A percentile compares a stretch with the other conserved stretches of the same genome.
phyloP scores from a whole-genome alignment of 1,140 invertebrate genomes.

The Plectus sambesii region DNA sequence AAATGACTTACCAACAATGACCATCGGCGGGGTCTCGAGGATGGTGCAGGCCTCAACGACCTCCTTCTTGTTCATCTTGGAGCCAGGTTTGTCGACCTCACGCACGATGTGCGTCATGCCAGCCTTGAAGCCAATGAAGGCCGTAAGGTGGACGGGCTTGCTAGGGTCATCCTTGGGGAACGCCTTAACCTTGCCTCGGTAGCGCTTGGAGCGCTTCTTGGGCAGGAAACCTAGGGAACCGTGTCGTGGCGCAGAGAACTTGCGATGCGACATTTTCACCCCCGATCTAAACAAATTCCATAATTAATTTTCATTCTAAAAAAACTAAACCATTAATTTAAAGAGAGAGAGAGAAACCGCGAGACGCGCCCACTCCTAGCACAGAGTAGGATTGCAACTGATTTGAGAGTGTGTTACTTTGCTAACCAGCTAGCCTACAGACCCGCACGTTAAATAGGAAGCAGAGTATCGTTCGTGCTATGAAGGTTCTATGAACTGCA shows the following conservation, averaged over 20 bases:
- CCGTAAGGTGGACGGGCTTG: constrained; percentile 94
- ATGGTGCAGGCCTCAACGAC: constrained; percentile 97
- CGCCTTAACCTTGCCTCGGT: constrained; percentile 97
- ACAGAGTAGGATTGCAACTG: no score
- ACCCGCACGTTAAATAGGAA: no score
- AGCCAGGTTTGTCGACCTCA: constrained; percentile 91
- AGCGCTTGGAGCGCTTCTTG: constrained; percentile 83
- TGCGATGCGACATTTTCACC: constrained; percentile 80
- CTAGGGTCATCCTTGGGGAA: constrained; percentile 96
- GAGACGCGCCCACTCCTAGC: no score
- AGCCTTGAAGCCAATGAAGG: constrained; percentile 95
- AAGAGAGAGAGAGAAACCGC: no score
- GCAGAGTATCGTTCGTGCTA: no score
- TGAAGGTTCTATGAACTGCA: no score
- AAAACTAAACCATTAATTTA: no score
- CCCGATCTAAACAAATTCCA: constrained; percentile 15
- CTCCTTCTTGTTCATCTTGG: constrained; percentile 99
- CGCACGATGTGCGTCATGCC: constrained; percentile 99
- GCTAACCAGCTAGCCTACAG: no score
- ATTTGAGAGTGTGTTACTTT: no score
- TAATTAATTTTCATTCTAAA: no score
- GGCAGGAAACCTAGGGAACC: constrained; percentile 99
- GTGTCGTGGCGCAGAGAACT: constrained; percentile 97
- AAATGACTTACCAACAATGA: constrained; percentile 89
- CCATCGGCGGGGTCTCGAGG: constrained; percentile 94